phyloP scores from a whole-genome alignment of 1,140 invertebrate genomes.

The Drosophila pallidifrons region DNA sequence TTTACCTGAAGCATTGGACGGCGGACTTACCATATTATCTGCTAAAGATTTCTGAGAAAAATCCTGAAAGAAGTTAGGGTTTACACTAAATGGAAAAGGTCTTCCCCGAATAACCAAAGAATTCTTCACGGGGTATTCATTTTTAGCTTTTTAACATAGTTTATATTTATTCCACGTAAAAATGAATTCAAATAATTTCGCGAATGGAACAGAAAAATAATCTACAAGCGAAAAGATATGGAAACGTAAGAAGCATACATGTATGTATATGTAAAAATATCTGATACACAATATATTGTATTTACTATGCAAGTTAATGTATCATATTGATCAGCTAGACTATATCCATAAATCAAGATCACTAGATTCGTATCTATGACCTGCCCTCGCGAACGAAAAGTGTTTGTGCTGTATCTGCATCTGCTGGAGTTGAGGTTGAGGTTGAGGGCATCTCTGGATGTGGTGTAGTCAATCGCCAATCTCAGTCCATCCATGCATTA shows the following conservation, averaged over 20 bases:
- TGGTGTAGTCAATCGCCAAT: constrained; percentile 3
- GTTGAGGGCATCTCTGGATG: background rate
- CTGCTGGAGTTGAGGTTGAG: background rate
- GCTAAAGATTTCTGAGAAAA: no score
- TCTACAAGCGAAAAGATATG: constrained; percentile 42
- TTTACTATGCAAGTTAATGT: constrained; percentile 45
- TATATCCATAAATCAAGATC: constrained; percentile 4
- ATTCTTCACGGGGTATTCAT: background rate
- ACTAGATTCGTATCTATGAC: background rate
- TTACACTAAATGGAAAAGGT: no score
- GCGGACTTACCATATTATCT: no score
- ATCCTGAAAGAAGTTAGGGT: no score
- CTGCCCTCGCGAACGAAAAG: background rate
- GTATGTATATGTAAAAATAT: constrained; percentile 43
- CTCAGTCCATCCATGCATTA: constrained; percentile 6
- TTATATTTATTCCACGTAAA: constrained; percentile 52
- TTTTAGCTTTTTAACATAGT: constrained; percentile 22
- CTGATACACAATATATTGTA: constrained; percentile 27
- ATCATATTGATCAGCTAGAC: constrained; percentile 18
- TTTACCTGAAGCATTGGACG: no score
- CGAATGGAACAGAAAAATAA: constrained; percentile 38
- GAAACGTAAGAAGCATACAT: constrained; percentile 34
- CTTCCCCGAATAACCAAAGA: background rate
- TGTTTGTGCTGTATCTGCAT: background rate
- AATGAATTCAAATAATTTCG: constrained; percentile 32